Base-by-base conservation (phyloP, 2,888 invertebrate genomes). In the Fabriciana adippe region DNA sequence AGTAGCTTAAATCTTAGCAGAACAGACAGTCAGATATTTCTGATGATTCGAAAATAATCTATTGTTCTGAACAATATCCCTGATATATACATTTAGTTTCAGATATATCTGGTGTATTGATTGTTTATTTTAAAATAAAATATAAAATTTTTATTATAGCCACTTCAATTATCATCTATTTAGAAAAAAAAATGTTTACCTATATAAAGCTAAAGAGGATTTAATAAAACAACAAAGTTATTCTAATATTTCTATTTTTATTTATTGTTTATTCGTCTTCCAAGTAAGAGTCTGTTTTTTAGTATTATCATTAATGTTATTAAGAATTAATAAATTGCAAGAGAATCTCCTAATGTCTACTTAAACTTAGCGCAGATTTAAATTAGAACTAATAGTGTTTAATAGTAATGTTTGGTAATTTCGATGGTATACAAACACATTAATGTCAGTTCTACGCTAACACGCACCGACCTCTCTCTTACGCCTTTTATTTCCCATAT, bases 241-340 rank as follows among this genome's bases (percentile, higher is more conserved):
- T 87, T 86, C 91, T 92, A 92, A 87, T 90, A 88, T 86, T 86
- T 88, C 90, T 91, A 91, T 91, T 70, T 68, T 88, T 88, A 84
- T 89, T 89, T 88, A 89, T 90, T 90, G 90, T 90, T 89, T 88
- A 90, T 89, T 89, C 84, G 86, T 89, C 89, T 89, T 84, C 82
- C 87, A 89, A 90, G 89, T 88, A 86, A 90, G 86, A 80, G 86
- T 84, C 85, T 83, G 77, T 83, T 79, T 87, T 91, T 86, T 81
- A 67, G 55, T 62, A 64, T 59, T 67, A 83, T 85, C 79, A 87
- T 83, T 84, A 85, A 82, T 85, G 83, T 85, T 86, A 85, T 87
- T 88, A 88, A 83, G 81, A 86, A 85, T 86, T 83, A 87, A 86
- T 86, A 84, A 76, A 87, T 86, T 87, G 89, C 86, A 87, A 87